Percentiles rank a stretch among this genome's conserved stretches.
Conservation (phyloP, 2,113 vertebrate genomes). For the Bungarus multicinctus region DNA sequence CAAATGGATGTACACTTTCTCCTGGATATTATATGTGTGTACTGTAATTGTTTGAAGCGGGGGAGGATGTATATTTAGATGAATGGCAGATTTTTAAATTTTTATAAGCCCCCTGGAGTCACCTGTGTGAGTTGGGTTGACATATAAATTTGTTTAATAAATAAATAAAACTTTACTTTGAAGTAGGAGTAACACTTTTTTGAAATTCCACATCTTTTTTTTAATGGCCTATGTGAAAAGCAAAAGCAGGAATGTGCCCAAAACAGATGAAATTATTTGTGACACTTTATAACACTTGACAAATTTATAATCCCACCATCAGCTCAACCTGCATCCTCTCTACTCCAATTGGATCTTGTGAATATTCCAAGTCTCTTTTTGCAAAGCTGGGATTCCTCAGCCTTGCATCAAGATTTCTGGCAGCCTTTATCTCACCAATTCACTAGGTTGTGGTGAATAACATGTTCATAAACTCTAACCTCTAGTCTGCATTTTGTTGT, state of each 20-base stretch:
- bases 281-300: neutral
- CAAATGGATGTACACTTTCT: neutral
- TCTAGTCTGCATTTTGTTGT: neutral
- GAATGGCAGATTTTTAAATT: too few species aligned
- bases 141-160: too few species aligned
- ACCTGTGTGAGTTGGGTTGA: too few species aligned
- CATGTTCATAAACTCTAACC: neutral
- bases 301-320: neutral
- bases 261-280: neutral
- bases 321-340: neutral
- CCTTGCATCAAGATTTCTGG: neutral
- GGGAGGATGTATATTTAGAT: too few species aligned
- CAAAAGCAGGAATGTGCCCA: neutral
- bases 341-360: neutral
- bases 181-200: neutral
- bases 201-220: neutral
- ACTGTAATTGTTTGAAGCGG: neutral
- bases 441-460: neutral
- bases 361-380: neutral
- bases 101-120: too few species aligned
- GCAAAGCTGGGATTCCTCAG: neutral
- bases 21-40: neutral
- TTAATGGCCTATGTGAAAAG: neutral
- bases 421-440: neutral
- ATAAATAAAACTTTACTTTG: too few species aligned